These are phyloP conservation scores for Canis aureus DNA, from an alignment of 2,113 vertebrate genomes.

Conservation along the genomic window DNA sequence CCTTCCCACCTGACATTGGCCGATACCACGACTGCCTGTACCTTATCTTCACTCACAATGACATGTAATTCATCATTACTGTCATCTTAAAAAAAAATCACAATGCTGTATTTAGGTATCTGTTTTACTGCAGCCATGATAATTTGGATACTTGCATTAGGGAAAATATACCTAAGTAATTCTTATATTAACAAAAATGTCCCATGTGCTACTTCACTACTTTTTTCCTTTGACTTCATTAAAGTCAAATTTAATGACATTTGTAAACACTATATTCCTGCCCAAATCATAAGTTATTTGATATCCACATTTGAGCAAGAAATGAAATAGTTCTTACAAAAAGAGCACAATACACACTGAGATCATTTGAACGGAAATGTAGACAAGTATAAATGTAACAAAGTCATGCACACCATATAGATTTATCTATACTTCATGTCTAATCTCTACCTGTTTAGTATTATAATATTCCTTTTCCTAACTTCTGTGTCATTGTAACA, in stretches of 20 bases:
- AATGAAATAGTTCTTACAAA: neutral
- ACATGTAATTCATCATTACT: neutral
- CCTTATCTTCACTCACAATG: neutral
- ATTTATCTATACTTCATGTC: neutral
- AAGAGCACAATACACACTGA: neutral
- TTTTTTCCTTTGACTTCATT: conserved; percentile 39
- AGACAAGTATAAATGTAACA: neutral
- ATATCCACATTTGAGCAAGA: neutral
- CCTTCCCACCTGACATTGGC: neutral
- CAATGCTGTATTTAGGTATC: neutral
- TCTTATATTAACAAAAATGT: neutral
- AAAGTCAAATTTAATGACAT: conserved; percentile 38
- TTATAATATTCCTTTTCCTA: conserved; percentile 2
- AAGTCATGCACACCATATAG: neutral
- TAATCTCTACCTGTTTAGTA: neutral
- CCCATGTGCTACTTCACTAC: neutral
- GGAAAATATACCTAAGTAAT: neutral
- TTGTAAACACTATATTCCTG: neutral
- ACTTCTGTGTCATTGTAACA: neutral
- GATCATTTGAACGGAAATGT: neutral
- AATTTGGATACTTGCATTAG: neutral
- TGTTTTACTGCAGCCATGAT: neutral
- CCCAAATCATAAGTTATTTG: neutral
- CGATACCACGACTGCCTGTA: neutral
- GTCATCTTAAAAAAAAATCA: neutral